Conservation (phyloP, 2,888 invertebrate species). For the Aproaerema taeniolella region DNA sequence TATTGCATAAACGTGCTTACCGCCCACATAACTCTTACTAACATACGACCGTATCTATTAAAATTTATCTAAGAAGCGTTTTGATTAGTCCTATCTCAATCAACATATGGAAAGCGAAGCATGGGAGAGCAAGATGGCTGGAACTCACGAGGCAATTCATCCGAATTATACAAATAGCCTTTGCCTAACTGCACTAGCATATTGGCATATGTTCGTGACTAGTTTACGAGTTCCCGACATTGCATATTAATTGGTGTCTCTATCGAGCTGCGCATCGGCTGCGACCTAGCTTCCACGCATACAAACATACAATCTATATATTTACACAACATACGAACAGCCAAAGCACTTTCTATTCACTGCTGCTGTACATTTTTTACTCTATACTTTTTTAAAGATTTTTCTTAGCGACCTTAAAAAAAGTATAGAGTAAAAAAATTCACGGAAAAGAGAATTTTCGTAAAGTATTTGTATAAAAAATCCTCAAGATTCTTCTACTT, state of each 20-base stretch:
- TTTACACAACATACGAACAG: no score
- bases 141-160: constrained; percentile 44
- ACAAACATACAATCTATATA: constrained; percentile 16
- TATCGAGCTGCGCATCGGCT: constrained; percentile 65
- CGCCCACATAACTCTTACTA: no score
- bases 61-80: constrained; percentile 4
- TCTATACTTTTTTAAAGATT: no score
- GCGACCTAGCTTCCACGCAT: constrained; percentile 56
- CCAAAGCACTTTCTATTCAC: no score
- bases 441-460: no score
- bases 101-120: no score
- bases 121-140: constrained; percentile 28
- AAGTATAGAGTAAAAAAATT: no score
- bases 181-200: constrained; percentile 66
- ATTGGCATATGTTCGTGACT: constrained; percentile 76
- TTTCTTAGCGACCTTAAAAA: no score
- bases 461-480: no score
- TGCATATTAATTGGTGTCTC: constrained; percentile 74
- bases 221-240: constrained; percentile 73
- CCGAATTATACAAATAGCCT: constrained; percentile 69
- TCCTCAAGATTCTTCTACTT: no score
- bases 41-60: neutral
- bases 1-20: no score
- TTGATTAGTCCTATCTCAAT: constrained; percentile 6
- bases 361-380: no score